These are phyloP conservation scores for Ypsolopha scabrella DNA, from an alignment of 2,888 invertebrate species.

Conservation along the genomic window DNA sequence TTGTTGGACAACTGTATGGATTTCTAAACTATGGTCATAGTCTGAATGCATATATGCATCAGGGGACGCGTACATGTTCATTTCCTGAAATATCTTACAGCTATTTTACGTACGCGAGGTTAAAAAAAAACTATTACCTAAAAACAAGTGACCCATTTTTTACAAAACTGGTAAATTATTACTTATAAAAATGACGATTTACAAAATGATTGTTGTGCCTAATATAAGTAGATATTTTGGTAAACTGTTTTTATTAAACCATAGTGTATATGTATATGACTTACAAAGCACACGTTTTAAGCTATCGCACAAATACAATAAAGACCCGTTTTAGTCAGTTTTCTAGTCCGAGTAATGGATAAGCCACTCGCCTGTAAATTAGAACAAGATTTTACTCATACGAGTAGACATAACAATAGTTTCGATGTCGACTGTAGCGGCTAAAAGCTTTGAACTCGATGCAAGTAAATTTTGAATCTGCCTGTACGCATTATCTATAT, in stretches of 20 bases:
- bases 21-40: too few species aligned
- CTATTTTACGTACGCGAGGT: too few species aligned
- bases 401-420: not conserved
- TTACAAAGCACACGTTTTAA: conserved; percentile 3
- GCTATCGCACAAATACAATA: conserved; percentile 32
- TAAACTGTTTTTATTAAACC: not conserved
- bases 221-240: not conserved
- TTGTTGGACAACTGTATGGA: too few species aligned
- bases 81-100: too few species aligned
- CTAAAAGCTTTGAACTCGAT: not conserved
- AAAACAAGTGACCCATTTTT: too few species aligned
- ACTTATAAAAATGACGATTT: too few species aligned
- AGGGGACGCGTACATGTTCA: too few species aligned
- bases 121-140: too few species aligned
- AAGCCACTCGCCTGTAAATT: not conserved
- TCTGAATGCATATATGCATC: too few species aligned
- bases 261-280: not conserved
- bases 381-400: not conserved
- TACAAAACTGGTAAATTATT: too few species aligned
- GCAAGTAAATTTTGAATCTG: not conserved
- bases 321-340: conserved; percentile 54
- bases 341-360: conserved; percentile 46
- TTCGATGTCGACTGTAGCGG: not conserved
- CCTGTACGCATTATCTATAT: too few species aligned
- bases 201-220: not conserved